phyloP scores from a whole-genome alignment of 2,113 vertebrate genomes.

The Loxodonta africana region DNA sequence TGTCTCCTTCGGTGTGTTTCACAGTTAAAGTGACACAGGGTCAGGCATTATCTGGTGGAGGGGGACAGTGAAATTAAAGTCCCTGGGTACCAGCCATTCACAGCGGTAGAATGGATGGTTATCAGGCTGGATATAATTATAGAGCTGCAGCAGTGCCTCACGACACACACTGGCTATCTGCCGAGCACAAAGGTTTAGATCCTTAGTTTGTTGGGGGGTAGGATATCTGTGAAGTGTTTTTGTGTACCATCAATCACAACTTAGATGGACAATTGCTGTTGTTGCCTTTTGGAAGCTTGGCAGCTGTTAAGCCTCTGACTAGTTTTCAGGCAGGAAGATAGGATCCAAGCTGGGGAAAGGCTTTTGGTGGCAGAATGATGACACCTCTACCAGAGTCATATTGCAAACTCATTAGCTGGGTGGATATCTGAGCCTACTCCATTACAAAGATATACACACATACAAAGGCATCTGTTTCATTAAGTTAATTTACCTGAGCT shows the following conservation, averaged over 20 bases:
- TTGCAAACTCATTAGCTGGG: conserved; percentile 91
- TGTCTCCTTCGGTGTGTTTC: conserved; percentile 82
- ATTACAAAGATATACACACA: conserved; percentile 86
- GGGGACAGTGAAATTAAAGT: conserved; percentile 80
- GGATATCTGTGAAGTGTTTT: conserved; percentile 86
- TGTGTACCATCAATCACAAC: conserved; percentile 70
- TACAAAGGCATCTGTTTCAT: conserved; percentile 90
- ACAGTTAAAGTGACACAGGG: conserved; percentile 79
- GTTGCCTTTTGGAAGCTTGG: conserved; percentile 77
- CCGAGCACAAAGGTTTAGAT: conserved; percentile 88
- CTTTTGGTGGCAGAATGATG: conserved; percentile 80
- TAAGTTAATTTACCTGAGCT: conserved; percentile 92
- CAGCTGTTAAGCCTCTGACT: conserved; percentile 68
- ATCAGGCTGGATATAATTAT: conserved; percentile 84
- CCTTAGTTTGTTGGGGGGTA: conserved; percentile 86
- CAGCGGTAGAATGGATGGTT: conserved; percentile 77
- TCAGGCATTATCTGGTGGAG: conserved; percentile 67
- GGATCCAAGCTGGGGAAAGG: conserved; percentile 82
- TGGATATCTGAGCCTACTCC: conserved; percentile 92
- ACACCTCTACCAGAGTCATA: conserved; percentile 83
- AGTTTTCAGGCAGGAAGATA: conserved; percentile 56
- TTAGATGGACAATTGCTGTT: conserved; percentile 81
- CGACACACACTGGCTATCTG: conserved; percentile 86
- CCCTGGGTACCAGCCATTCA: conserved; percentile 81
- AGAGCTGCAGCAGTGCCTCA: conserved; percentile 70